Evolutionary conservation across 1,140 invertebrate species (phyloP), one percentile per base, ranked within the genome.

Genomic region (Drosophila kanapiae): DNA sequence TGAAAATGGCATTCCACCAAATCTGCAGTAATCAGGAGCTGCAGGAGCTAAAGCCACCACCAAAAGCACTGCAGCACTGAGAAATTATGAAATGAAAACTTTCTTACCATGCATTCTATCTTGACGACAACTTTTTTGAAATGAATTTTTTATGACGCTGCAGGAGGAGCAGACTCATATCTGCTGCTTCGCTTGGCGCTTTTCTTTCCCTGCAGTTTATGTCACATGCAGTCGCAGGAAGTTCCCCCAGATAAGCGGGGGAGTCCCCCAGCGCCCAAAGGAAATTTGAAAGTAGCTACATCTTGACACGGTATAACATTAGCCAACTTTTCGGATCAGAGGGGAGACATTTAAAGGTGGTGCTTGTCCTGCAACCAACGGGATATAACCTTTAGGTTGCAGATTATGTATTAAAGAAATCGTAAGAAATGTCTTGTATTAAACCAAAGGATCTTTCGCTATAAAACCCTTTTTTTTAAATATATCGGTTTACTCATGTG

Each of bases 71-170:
- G 33, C 47, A 51, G 11, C 38, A 42, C 69, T 72, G 13, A 13
- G 42, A 74, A 74, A 74, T 72, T 72, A 74, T 74, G 68, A 72
- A 74, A 72, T 33, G 69, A 71, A 72, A 72, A 72, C 67, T 72
- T 72, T 71, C 53, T 42, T 70, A 16, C 67, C 69, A 72, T 47
- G 65, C 69, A 65, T 40, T 57, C 67, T 57, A 75, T 53, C 72
- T 75, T 40, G 35, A 43, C 49, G 63, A 60, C 64, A 71, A 78
- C 45, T 70, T 71, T 71, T 70, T 78, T 68, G 57, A 88, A 87
- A 87, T 87, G 68, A 80, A 83, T 80, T 85, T 88, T 83, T 80
- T 74, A 80, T 68, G 71, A 43, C 53, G 8, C 75, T 60, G 51
- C 58, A 27, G 51, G n/a, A 63, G 57, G n/a, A 33, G 49, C 38